Base-by-base conservation (phyloP, 1,140 invertebrate genomes). In the Hylyphantes graminicola region DNA sequence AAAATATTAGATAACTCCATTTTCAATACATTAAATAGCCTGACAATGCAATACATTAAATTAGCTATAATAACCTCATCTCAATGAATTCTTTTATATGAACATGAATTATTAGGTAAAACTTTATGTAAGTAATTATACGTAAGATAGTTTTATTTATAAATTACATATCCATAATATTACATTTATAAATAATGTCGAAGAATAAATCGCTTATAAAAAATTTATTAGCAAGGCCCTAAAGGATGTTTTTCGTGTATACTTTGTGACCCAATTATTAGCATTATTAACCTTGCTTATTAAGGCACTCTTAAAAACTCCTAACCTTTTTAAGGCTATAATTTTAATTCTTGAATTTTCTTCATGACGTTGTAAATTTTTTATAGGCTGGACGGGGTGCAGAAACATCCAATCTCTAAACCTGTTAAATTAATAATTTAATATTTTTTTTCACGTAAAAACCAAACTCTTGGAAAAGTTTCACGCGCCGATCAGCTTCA, bases 401-500 rank as follows among this genome's bases (percentile, higher is more conserved):
- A 35, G 35, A 35, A 35, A 35, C 68, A 48, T 70, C 51, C 13
- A 70, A 70, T 70, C 68, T 35, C 35, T 35, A 35, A 15, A 51
- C 15, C 50, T 51, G 68, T 70, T 70, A 70, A 35, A 70, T 70
- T 70, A 70, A 70, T 70, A 70, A 70, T 70, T 70, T 70, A 70
- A 54, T 70, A 51, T 51, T 48, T 70, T 70, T 70, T 70, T 70
- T 53, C 50, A 51, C 68, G 54, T 51, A 70, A 70, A 70, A 70
- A 70, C 68, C 54, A 70, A 70, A 70, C 68, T 70, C 68, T 70
- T n/a, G 54, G 68, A 54, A 70, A 70, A 15, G 51, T 70, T 70
- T 51, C 15, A 70, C 48, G 68, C 68, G n/a, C 65, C 48, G 65
- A 68, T 73, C 53, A 73, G 70, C 70, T 73, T 73, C 53, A 19